Conservation (phyloP, 2,888 invertebrate genomes). For the Ophion costatus region DNA sequence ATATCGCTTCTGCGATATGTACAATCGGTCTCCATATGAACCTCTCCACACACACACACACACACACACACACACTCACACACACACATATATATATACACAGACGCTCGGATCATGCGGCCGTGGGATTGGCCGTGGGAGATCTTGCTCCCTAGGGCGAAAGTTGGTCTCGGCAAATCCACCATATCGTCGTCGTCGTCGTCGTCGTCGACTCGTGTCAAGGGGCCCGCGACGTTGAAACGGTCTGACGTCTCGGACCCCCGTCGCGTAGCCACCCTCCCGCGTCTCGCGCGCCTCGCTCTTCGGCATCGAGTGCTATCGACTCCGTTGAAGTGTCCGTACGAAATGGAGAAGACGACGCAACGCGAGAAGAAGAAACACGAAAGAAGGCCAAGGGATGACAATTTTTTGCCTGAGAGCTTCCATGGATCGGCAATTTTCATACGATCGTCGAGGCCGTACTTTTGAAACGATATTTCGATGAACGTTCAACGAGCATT, state of each 20-base stretch:
- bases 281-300: slow-evolving; percentile 28
- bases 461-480: too few species aligned
- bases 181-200: slow-evolving; percentile 35
- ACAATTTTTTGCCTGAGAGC: background rate
- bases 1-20: too few species aligned
- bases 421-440: too few species aligned
- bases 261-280: slow-evolving; percentile 58
- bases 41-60: too few species aligned
- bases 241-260: slow-evolving; percentile 79
- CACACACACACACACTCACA: too few species aligned
- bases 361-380: background rate
- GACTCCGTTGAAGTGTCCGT: slow-evolving; percentile 9
- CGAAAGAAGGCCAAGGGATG: background rate
- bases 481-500: too few species aligned
- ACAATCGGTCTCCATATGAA: too few species aligned
- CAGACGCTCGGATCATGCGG: slow-evolving; percentile 61
- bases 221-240: slow-evolving; percentile 78
- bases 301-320: slow-evolving; percentile 30
- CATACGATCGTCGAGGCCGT: too few species aligned
- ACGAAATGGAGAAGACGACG: slow-evolving; percentile 13
- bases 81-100: background rate
- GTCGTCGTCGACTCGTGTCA: slow-evolving; percentile 74
- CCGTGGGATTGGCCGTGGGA: slow-evolving; percentile 77
- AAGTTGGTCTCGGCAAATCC: slow-evolving; percentile 58
- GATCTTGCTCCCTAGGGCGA: slow-evolving; percentile 76